A percentile compares a stretch with the other conserved stretches of the same genome.
Evolutionary conservation across 2,113 vertebrate species (phyloP).

Genomic region (Chloropsis cyanopogon): DNA sequence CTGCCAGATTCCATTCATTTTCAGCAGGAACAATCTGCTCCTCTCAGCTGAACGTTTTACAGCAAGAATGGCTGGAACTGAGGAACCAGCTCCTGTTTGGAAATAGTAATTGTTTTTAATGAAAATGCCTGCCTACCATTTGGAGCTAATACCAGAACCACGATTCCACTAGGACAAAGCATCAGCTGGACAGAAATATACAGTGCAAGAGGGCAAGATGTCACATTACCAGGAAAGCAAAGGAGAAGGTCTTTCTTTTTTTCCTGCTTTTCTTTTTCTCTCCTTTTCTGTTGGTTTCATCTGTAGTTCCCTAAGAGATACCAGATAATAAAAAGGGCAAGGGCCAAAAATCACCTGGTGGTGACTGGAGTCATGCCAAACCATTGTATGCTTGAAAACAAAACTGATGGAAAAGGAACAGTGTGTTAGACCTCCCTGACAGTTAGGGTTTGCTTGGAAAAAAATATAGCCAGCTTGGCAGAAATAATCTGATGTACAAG

Average conservation of each 20-base stretch:
- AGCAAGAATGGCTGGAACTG: conserved; percentile 64
- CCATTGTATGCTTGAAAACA: conserved; percentile 57
- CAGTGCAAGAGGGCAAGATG: conserved; percentile 26
- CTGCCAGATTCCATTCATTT: conserved; percentile 79
- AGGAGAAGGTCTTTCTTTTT: conserved; percentile 44
- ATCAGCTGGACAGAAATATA: conserved; percentile 63
- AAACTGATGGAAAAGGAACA: conserved; percentile 44
- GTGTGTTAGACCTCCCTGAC: conserved; percentile 52
- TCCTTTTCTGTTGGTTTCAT: conserved; percentile 55
- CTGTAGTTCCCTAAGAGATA: conserved; percentile 53
- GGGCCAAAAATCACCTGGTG: conserved; percentile 73
- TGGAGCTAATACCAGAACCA: conserved; percentile 63
- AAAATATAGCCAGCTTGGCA: conserved; percentile 24
- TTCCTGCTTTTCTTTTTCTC: conserved; percentile 47
- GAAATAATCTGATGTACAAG: not conserved
- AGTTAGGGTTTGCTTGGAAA: conserved; percentile 34
- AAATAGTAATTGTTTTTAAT: conserved; percentile 67
- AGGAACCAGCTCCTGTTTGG: conserved; percentile 55
- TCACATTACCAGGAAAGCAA: conserved; percentile 35
- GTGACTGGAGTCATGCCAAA: conserved; percentile 65
- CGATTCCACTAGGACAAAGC: conserved; percentile 56
- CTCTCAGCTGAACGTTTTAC: conserved; percentile 63
- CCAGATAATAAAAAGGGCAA: conserved; percentile 63
- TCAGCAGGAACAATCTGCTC: conserved; percentile 72
- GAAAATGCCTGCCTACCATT: conserved; percentile 57